phyloP scores from a whole-genome alignment of 2,113 vertebrate genomes.

The Leptodactylus fuscus region DNA sequence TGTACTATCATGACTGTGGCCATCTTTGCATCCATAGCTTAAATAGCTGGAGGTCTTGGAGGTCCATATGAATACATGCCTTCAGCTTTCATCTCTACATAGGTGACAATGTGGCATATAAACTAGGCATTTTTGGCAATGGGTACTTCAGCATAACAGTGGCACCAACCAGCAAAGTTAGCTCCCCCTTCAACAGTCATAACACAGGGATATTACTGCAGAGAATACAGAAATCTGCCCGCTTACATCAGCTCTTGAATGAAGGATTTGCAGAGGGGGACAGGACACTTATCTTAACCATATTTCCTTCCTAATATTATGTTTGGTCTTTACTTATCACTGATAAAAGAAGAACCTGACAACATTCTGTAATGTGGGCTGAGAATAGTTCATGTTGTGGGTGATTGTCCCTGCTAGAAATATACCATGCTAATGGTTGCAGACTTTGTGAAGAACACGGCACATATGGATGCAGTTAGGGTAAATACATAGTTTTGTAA shows the following conservation, averaged over 20 bases:
- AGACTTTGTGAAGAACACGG: conserved; percentile 67
- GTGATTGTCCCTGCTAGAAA: conserved; percentile 65
- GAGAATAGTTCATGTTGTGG: conserved; percentile 71
- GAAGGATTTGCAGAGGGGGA: not conserved
- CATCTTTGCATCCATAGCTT: no score
- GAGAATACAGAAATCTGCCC: not conserved
- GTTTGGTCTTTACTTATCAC: conserved; percentile 61
- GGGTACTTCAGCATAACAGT: no score
- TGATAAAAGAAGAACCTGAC: conserved; percentile 63
- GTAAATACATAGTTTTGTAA: conserved; percentile 76
- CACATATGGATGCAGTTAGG: conserved; percentile 79
- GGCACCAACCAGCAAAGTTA: no score
- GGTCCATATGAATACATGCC: no score
- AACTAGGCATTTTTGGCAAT: no score
- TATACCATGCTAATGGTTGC: conserved; percentile 64
- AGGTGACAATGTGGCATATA: no score
- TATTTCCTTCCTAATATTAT: conserved; percentile 33
- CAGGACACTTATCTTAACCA: conserved; percentile 57
- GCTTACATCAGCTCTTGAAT: not conserved
- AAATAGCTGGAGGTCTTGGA: no score
- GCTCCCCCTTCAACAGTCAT: no score
- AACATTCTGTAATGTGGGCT: conserved; percentile 66
- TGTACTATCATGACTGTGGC: no score
- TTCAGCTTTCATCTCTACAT: no score
- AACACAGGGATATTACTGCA: no score